These are phyloP conservation scores for Orchestes rusci DNA, from an alignment of 2,888 invertebrate species.

Conservation along the genomic window DNA sequence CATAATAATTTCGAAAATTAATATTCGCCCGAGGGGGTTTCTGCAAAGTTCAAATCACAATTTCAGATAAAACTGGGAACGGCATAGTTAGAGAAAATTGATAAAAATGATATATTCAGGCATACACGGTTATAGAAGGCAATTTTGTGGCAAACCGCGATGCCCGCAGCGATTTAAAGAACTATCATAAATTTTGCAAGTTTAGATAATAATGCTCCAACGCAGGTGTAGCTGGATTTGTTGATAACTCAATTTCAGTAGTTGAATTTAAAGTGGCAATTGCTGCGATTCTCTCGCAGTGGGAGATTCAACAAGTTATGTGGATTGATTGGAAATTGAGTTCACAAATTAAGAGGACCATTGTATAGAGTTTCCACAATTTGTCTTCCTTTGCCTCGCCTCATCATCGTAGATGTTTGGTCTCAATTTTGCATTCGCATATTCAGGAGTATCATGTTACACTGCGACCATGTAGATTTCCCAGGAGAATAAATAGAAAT, in stretches of 20 bases:
- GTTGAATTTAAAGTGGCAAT: background rate
- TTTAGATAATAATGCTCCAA: conserved; percentile 18
- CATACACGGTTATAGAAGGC: conserved; percentile 13
- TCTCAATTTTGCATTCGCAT: too few relatives aligned
- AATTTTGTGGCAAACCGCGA: conserved; percentile 19
- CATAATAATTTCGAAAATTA: conserved; percentile 16
- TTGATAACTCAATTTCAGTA: background rate
- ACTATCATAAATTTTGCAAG: conserved; percentile 18
- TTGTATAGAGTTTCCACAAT: too few relatives aligned
- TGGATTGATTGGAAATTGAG: too few relatives aligned
- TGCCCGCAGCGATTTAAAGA: conserved; percentile 20
- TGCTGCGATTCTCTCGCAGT: too few relatives aligned
- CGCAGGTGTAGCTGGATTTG: conserved; percentile 10
- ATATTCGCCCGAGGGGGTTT: conserved; percentile 12
- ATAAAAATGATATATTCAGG: conserved; percentile 23
- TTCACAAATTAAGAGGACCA: too few relatives aligned
- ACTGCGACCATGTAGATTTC: too few relatives aligned
- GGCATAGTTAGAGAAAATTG: conserved; percentile 21
- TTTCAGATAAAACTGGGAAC: conserved; percentile 18
- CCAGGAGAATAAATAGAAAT: too few relatives aligned
- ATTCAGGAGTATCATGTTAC: too few relatives aligned
- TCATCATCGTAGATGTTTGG: too few relatives aligned
- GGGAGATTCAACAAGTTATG: too few relatives aligned
- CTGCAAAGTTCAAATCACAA: conserved; percentile 12
- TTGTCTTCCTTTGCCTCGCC: too few relatives aligned